These are phyloP conservation scores for Recurvirostra avosetta DNA, from an alignment of 2,113 vertebrate genomes.

Conservation along the genomic window DNA sequence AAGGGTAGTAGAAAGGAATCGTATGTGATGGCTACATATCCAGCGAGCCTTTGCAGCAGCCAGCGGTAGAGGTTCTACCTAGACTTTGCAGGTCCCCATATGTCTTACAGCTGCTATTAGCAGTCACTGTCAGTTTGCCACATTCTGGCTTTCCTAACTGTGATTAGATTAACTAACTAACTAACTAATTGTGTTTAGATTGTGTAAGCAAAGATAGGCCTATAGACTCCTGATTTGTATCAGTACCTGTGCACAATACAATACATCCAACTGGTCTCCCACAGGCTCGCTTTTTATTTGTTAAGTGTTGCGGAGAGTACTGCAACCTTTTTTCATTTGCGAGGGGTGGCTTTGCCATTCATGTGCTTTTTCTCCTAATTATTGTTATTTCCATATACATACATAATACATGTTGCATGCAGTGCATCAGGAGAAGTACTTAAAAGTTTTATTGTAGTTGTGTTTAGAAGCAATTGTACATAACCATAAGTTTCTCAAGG, in stretches of 20 bases:
- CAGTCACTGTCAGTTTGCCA: background rate
- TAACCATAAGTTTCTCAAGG: background rate
- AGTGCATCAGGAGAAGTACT: background rate
- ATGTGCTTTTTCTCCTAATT: background rate
- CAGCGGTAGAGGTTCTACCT: background rate
- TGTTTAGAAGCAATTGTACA: background rate
- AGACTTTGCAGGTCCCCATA: background rate
- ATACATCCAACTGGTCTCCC: background rate
- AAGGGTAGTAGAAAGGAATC: background rate
- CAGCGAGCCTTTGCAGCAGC: background rate
- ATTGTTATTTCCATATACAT: background rate
- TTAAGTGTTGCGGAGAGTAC: background rate
- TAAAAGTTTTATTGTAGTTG: background rate
- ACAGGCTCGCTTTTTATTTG: background rate
- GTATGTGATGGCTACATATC: rapidly evolving
- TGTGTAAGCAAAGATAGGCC: background rate
- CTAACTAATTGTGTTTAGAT: background rate
- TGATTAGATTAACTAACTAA: background rate
- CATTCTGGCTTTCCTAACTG: background rate
- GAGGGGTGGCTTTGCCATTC: background rate
- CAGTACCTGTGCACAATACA: background rate
- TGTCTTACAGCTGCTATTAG: background rate
- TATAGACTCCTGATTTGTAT: background rate
- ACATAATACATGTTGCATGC: background rate
- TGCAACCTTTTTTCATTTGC: conserved; percentile 1